Conservation (phyloP, 92 coral and sea anemone genomes). For the Zoanthus sansibaricus region DNA sequence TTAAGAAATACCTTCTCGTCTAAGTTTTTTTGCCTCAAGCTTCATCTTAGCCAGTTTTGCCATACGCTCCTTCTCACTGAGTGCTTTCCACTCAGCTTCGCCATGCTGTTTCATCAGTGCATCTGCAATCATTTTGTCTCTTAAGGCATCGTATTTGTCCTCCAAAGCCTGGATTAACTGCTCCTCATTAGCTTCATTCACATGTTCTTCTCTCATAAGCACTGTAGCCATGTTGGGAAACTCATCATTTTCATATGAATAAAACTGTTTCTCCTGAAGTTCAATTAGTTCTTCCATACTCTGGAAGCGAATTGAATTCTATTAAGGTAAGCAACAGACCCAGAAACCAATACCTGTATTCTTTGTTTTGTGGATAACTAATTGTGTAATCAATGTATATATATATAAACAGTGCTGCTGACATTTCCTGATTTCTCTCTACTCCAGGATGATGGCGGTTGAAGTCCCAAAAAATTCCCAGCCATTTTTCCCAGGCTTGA, state of each 20-base stretch:
- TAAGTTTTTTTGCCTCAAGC: constrained; percentile 81
- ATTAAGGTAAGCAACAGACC: not conserved
- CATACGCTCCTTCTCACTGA: constrained; percentile 87
- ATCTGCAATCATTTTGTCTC: constrained; percentile 91
- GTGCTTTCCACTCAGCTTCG: constrained; percentile 90
- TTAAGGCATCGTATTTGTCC: constrained; percentile 93
- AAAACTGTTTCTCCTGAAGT: constrained; percentile 81
- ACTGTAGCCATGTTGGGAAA: constrained; percentile 76
- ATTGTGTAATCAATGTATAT: too few species aligned
- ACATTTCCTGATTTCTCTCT: too few species aligned
- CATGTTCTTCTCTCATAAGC: constrained; percentile 81
- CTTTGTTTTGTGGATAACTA: not conserved
- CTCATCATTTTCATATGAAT: constrained; percentile 67
- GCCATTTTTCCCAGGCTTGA: too few species aligned
- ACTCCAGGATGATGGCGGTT: too few species aligned
- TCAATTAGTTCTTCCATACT: constrained; percentile 78
- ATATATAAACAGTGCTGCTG: too few species aligned
- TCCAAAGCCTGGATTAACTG: constrained; percentile 93
- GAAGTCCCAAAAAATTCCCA: too few species aligned
- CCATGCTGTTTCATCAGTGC: constrained; percentile 89
- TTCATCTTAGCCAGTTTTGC: constrained; percentile 87
- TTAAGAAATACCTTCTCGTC: constrained; percentile 72
- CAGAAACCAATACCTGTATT: not conserved
- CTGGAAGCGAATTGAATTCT: constrained; percentile 29
- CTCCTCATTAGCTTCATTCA: constrained; percentile 82